Conservation (phyloP, 2,797 vertebrate species). For the Glyptemys insculpta region DNA sequence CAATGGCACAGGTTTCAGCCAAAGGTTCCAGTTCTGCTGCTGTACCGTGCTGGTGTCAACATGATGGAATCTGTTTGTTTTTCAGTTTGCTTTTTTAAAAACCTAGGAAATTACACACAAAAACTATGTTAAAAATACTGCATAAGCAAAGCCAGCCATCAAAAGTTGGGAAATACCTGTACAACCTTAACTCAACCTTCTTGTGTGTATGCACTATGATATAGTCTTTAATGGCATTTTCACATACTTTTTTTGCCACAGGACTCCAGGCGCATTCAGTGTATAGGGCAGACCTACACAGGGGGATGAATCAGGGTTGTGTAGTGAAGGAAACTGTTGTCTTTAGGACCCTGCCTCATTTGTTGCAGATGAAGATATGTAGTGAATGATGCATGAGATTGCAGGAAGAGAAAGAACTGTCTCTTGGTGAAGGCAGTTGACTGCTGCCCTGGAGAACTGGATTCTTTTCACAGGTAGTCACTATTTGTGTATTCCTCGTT, state of each 20-base stretch:
- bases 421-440: no score
- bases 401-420: neutral
- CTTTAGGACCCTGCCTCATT: neutral
- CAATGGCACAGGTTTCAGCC: neutral
- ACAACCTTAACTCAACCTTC: neutral
- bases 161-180: neutral
- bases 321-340: neutral
- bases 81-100: neutral
- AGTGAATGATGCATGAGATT: neutral
- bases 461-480: neutral
- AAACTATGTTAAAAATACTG: neutral
- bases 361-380: neutral
- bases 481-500: neutral
- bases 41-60: neutral
- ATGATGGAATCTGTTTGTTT: neutral
- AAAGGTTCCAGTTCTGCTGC: neutral
- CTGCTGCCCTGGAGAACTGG: neutral
- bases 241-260: neutral
- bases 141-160: neutral
- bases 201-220: neutral
- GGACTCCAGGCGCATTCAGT: neutral
- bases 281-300: neutral
- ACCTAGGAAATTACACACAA: no score
- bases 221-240: neutral
- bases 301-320: neutral